Percentiles rank a stretch among this genome's conserved stretches.
These are phyloP conservation scores for Hypsibius dujardini DNA, from an alignment of 1,140 invertebrate genomes.

Conservation along the genomic window DNA sequence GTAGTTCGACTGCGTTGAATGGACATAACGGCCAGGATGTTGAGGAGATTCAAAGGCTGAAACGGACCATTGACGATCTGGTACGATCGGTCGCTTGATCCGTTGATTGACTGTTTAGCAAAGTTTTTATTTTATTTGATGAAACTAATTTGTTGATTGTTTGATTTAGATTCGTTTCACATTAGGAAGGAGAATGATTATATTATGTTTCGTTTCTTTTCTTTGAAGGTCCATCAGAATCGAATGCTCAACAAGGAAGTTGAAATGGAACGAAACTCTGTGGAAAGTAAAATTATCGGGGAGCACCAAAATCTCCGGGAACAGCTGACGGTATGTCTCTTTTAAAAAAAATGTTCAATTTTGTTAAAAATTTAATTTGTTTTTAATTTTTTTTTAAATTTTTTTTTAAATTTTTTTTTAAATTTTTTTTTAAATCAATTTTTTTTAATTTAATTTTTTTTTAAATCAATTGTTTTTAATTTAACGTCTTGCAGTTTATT, in stretches of 20 bases:
- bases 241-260: not conserved
- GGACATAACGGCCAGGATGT: too few species aligned
- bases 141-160: not conserved
- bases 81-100: too few species aligned
- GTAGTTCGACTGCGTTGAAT: too few species aligned
- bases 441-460: too few species aligned
- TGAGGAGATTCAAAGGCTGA: too few species aligned
- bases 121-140: too few species aligned
- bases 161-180: not conserved
- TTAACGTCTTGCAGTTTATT: not conserved
- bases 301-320: conserved; percentile 11
- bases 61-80: too few species aligned
- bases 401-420: not conserved
- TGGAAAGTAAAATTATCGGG: not conserved
- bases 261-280: not conserved
- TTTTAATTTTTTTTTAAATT: too few species aligned
- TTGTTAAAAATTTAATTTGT: not conserved
- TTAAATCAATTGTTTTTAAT: too few species aligned
- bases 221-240: not conserved
- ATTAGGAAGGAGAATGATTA: not conserved
- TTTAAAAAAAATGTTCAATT: not conserved
- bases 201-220: not conserved
- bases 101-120: too few species aligned
- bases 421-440: too few species aligned
- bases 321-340: not conserved